Evolutionary conservation across 2,888 invertebrate genomes (phyloP), one percentile per base, ranked within the genome.

Genomic region (Hydrotaea cyrtoneurina): DNA sequence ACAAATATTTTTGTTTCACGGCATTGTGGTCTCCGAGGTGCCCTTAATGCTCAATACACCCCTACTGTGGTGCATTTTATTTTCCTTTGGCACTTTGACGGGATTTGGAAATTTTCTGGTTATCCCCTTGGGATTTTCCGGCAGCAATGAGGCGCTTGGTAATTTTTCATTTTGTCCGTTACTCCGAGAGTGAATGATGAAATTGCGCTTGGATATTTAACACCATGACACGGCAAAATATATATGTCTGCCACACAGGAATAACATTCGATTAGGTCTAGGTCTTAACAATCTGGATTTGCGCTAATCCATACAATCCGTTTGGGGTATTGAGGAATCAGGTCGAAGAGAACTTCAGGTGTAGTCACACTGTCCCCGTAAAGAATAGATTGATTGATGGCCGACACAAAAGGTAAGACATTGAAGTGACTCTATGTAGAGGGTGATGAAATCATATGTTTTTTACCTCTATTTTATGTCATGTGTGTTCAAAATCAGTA

Each of bases 51-150:
- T 59, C 19, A 75, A 66, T 78, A 74, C 74, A 78, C 78, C 69
- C 78, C 82, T 62, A 78, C 78, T 78, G 82, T 31, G 69, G 36
- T 21, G 69, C 74, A 39, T 46, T 73, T 78, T 43, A 73, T 79
- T 78, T 74, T 75, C 53, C 31, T 71, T 62, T 74, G 19, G 59
- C 74, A 71, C 73, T 72, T 78, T 74, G 21, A 13, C 36, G 31
- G 46, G 39, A 59, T 74, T 59, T 50, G 23, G 57, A 39, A 13
- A 46, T 43, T 74, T 59, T 15, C 7, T 13, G 46, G 50, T 43
- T 71, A 74, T 74, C 78, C 78, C 78, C 50, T 0, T 17, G 59
- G 78, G 53, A 11, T 69, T 31, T 43, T 79, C 21, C 21, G 73
- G 55, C 36, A 50, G 26, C 46, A 21, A 57, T 46, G 69, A 75